Percentiles rank a stretch among this genome's conserved stretches.
Evolutionary conservation across 2,888 invertebrate species (phyloP).

Genomic region (Odontomyia ornata): DNA sequence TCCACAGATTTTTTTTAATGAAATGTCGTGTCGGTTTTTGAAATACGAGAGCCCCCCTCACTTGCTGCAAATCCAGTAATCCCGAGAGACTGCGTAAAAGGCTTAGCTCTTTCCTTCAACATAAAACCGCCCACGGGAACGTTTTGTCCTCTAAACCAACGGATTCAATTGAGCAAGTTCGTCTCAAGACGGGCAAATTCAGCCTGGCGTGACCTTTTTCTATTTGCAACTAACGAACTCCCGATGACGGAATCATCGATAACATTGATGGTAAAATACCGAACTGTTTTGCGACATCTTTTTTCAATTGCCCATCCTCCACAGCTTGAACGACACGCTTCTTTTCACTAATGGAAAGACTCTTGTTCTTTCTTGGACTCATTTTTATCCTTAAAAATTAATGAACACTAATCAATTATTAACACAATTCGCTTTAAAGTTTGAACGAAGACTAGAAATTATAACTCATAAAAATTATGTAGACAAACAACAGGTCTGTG

Average conservation of each 20-base stretch:
- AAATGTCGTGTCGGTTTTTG: conserved; percentile 36
- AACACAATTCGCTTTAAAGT: too few relatives aligned
- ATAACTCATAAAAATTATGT: neutral
- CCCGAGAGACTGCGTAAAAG: conserved; percentile 33
- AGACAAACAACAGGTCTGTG: neutral
- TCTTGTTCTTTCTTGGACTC: too few relatives aligned
- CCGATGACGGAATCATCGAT: neutral
- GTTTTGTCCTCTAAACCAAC: conserved; percentile 41
- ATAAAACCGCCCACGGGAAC: conserved; percentile 35
- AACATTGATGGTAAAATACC: too few relatives aligned
- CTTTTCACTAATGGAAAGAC: neutral
- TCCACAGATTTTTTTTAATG: conserved; percentile 46
- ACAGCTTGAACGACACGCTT: too few relatives aligned
- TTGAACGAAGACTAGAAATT: too few relatives aligned
- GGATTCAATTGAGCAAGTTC: neutral
- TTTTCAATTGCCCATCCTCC: too few relatives aligned
- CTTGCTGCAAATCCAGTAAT: conserved; percentile 39
- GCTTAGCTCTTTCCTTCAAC: conserved; percentile 44
- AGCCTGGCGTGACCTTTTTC: too few relatives aligned
- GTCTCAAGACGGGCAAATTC: neutral
- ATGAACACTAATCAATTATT: too few relatives aligned
- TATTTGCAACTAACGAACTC: conserved; percentile 2
- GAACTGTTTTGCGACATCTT: too few relatives aligned
- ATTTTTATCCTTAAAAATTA: too few relatives aligned
- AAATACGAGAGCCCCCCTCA: conserved; percentile 44